Evolutionary conservation across 2,888 invertebrate genomes (phyloP).

Genomic region (Drosophila yooni): DNA sequence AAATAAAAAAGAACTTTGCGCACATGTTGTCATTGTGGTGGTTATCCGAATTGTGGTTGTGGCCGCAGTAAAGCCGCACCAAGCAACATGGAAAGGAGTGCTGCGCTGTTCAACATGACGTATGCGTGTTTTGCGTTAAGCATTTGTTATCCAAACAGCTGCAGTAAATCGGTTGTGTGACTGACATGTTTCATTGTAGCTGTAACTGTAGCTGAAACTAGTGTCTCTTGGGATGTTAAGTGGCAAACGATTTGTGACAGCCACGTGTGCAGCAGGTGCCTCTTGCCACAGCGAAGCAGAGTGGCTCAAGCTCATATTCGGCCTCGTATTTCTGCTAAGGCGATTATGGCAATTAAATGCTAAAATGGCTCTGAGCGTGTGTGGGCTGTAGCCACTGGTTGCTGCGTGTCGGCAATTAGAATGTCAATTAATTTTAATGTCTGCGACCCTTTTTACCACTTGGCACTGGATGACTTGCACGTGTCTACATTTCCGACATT

Average conservation of each 20-base stretch:
- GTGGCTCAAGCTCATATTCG: neutral
- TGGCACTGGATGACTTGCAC: conserved; percentile 39
- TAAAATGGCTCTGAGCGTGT: conserved; percentile 5
- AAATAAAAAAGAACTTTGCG: conserved; percentile 12
- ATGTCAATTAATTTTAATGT: conserved; percentile 71
- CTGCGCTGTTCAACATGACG: conserved; percentile 55
- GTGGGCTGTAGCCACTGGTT: conserved; percentile 6
- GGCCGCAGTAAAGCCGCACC: conserved; percentile 7
- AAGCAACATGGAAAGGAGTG: conserved; percentile 14
- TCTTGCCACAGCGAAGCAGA: conserved; percentile 3
- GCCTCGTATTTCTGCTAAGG: conserved; percentile 34
- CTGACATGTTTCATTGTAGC: conserved; percentile 2
- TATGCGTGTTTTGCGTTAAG: conserved; percentile 60
- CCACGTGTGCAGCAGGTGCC: conserved; percentile 41
- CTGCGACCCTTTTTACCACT: conserved; percentile 56
- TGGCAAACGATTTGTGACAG: conserved; percentile 54
- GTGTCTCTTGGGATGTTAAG: conserved; percentile 55
- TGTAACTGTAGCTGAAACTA: conserved; percentile 22
- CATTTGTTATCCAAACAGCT: conserved; percentile 52
- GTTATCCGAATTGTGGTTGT: conserved; percentile 7
- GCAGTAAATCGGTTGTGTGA: conserved; percentile 51
- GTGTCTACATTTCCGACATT: conserved; percentile 19
- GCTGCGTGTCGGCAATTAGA: conserved; percentile 56
- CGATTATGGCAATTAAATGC: conserved; percentile 61
- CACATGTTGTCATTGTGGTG: conserved; percentile 36